These are phyloP conservation scores for Ricordea florida DNA, from an alignment of 92 coral and sea anemone genomes.

Conservation along the genomic window DNA sequence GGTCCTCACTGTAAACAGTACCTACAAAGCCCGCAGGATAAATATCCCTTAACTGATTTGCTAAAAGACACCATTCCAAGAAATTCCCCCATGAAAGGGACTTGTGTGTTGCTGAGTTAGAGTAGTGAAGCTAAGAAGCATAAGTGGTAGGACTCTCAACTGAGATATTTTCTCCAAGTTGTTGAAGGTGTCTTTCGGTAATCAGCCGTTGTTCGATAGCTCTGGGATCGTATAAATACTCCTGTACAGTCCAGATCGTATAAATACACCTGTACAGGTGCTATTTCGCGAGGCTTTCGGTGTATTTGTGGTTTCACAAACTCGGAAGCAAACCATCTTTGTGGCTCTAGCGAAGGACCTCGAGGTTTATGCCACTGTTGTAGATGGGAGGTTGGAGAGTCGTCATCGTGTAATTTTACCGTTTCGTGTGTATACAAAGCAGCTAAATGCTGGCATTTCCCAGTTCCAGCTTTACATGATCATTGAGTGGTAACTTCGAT, in stretches of 20 bases:
- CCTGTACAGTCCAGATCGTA: constrained; percentile 38
- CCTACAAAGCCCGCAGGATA: constrained; percentile 21
- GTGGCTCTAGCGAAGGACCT: constrained; percentile 19
- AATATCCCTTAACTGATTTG: constrained; percentile 23
- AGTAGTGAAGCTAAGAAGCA: constrained; percentile 31
- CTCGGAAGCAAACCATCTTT: constrained; percentile 33
- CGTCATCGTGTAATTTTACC: constrained; percentile 16
- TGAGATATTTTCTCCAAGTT: constrained; percentile 14
- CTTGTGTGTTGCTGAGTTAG: constrained; percentile 6
- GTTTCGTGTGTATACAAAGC: constrained; percentile 11
- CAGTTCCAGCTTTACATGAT: constrained; percentile 28
- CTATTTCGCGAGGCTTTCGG: not conserved
- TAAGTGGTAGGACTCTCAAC: constrained; percentile 38
- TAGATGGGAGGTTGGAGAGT: constrained; percentile 22
- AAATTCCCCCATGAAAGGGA: constrained; percentile 29
- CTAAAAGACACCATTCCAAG: constrained; percentile 5
- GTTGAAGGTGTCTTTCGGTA: not conserved
- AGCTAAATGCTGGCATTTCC: constrained; percentile 19
- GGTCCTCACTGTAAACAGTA: constrained; percentile 7
- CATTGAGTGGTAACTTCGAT: not conserved
- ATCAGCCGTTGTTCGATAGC: not conserved
- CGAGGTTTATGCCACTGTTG: constrained; percentile 31
- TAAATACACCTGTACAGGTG: constrained; percentile 25
- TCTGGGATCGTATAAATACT: constrained; percentile 42
- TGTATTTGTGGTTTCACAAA: constrained; percentile 21